These are phyloP conservation scores for Psilopsiagon aymara DNA, from an alignment of 2,113 vertebrate species.

Conservation along the genomic window DNA sequence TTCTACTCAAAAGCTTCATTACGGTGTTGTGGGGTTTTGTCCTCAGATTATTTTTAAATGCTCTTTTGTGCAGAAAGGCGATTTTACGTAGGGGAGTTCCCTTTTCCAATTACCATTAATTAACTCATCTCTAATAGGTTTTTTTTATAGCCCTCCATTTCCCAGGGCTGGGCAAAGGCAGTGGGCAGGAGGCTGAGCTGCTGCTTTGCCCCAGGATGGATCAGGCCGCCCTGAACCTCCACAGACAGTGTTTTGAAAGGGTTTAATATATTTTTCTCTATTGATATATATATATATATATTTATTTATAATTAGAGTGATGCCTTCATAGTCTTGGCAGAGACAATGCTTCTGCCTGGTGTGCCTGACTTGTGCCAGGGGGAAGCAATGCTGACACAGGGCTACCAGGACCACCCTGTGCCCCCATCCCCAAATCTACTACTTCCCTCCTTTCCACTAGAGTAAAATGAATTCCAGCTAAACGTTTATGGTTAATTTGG, in stretches of 20 bases:
- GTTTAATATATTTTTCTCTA: background rate
- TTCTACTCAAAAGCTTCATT: background rate
- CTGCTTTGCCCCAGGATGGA: background rate
- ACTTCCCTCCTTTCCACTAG: slow-evolving; percentile 30
- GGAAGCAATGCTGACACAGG: rapidly evolving
- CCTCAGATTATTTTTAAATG: slow-evolving; percentile 15
- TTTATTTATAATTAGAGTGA: background rate
- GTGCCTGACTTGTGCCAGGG: too few relatives aligned
- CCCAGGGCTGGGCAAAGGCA: background rate
- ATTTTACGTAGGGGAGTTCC: slow-evolving; percentile 2
- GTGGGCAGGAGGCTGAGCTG: background rate
- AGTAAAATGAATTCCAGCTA: slow-evolving; percentile 53
- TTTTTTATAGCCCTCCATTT: slow-evolving; percentile 17
- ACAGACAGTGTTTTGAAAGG: background rate
- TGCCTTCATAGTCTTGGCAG: background rate
- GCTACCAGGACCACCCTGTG: rapidly evolving
- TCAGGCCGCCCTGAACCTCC: rapidly evolving
- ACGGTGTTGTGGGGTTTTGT: background rate
- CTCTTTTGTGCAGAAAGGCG: background rate
- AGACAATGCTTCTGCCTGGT: background rate
- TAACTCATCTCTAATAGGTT: slow-evolving; percentile 39
- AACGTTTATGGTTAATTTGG: slow-evolving; percentile 72
- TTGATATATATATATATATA: background rate
- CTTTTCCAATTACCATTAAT: slow-evolving; percentile 57
- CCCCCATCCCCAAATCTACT: background rate